phyloP scores from a whole-genome alignment of 1,140 invertebrate species.

The Brachionus sp. region DNA sequence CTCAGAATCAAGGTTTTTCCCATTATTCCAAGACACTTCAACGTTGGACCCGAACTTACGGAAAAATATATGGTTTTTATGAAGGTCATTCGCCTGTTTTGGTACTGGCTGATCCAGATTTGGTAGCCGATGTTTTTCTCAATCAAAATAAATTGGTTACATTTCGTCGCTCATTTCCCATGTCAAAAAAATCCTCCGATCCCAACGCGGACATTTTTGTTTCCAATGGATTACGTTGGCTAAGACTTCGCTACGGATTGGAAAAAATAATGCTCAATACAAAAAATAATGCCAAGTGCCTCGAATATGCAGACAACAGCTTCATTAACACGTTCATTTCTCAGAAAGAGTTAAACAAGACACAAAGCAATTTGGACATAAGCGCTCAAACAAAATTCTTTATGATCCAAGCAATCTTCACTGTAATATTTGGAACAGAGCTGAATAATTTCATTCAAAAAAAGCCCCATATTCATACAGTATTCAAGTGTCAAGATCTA shows the following conservation, averaged over 20 bases:
- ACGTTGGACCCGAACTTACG: slow-evolving; percentile 12
- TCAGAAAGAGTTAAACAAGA: background rate
- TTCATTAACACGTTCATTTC: slow-evolving; percentile 2
- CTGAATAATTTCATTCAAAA: background rate
- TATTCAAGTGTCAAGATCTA: background rate
- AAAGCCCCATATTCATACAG: background rate
- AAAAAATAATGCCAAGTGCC: slow-evolving; percentile 32
- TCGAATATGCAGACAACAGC: slow-evolving; percentile 22
- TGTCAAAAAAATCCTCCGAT: slow-evolving; percentile 27
- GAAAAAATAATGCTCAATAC: slow-evolving; percentile 45
- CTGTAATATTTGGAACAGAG: slow-evolving; percentile 17
- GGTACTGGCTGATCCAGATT: slow-evolving; percentile 41
- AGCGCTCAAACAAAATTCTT: background rate
- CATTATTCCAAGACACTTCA: slow-evolving; percentile 42
- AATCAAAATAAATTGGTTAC: slow-evolving; percentile 41
- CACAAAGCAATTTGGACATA: background rate
- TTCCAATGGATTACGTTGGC: slow-evolving; percentile 21
- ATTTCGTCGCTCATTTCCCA: slow-evolving; percentile 13
- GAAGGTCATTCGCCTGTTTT: slow-evolving; percentile 40
- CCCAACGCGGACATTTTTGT: slow-evolving; percentile 16
- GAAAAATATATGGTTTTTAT: slow-evolving; percentile 39
- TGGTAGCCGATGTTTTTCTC: slow-evolving; percentile 22
- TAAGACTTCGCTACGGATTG: background rate
- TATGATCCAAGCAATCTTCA: slow-evolving; percentile 35
- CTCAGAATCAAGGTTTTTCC: background rate